Evolutionary conservation across 53 echinoderm and acorn worm genomes (phyloP), one percentile per base, ranked within the genome.

Genomic region (Pentamera pediparva): DNA sequence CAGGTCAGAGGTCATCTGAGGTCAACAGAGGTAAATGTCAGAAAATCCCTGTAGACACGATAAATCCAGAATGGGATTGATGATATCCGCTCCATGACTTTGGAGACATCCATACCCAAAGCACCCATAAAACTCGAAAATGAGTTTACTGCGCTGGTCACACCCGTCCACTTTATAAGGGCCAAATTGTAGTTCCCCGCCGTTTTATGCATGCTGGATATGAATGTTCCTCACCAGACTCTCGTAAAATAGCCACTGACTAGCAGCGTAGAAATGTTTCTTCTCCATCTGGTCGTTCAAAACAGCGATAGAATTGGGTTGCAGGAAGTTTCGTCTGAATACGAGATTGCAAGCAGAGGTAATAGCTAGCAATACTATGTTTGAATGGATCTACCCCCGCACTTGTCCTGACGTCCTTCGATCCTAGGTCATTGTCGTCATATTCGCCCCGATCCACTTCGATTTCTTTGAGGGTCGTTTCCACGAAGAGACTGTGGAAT

Each of bases 321-420:
- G 12, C 13, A 82, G 30, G 61, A 82, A 82, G 43, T 82, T 82
- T 17, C 75, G 40, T 13, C 82, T 56, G 43, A 75, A 82, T 0
- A 75, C 82, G 5, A 64, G 75, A 50, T 75, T 62, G 32, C 82
- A 82, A 25, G 71, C 83, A 3, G 78, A 79, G 8, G 91, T 84
- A 35, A 86, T 91, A 18, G 86, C n/a, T n/a, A n/a, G n/a, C 86
- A 58, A 89, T 77, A 40, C 75, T 72, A 34, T 71, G 39, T 37
- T 81, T 35, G 34, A 89, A 86, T 15, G 86, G 86, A 50, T 91
- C 91, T 0, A 90, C 63, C 7, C 91, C 89, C n/a, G n/a, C n/a
- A n/a, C n/a, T n/a, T n/a, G n/a, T n/a, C n/a, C n/a, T n/a, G n/a
- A n/a, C n/a, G n/a, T n/a, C 24, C 3, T 6, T 5, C 37, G 26